These are phyloP conservation scores for Leptopterna dolabrata DNA, from an alignment of 2,888 invertebrate species.

Conservation along the genomic window DNA sequence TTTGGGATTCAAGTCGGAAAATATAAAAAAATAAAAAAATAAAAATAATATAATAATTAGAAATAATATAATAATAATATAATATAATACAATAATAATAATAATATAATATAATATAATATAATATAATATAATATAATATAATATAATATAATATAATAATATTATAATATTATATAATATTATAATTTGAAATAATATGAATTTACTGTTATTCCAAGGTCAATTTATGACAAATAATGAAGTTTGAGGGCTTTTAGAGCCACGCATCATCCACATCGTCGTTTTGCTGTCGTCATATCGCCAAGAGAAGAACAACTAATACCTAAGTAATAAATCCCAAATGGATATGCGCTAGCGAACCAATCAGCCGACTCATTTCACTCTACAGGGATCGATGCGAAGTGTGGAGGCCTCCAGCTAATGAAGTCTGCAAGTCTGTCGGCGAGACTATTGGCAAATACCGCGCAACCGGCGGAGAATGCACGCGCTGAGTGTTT, in stretches of 20 bases:
- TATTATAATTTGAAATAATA: no score
- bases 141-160: no score
- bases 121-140: no score
- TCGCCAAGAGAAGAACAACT: background rate
- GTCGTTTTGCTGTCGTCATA: background rate
- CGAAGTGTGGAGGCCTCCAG: background rate
- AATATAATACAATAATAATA: no score
- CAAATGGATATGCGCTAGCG: background rate
- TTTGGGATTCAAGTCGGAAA: no score
- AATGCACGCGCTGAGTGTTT: background rate
- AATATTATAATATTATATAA: no score
- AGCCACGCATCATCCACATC: background rate
- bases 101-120: no score
- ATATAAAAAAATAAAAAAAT: no score
- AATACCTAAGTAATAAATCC: slow-evolving; percentile 6
- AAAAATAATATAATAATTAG: no score
- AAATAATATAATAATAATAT: no score
- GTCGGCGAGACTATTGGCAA: background rate
- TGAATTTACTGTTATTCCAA: no score
- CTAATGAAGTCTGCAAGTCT: slow-evolving; percentile 35
- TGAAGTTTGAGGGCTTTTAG: background rate
- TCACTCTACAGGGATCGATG: background rate
- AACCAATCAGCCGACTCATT: background rate
- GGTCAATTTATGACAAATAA: background rate
- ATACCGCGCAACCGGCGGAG: background rate